Percentiles rank a stretch among this genome's conserved stretches.
Evolutionary conservation across 1,140 invertebrate species (phyloP).

Genomic region (Trachymyrmex cornetzi): DNA sequence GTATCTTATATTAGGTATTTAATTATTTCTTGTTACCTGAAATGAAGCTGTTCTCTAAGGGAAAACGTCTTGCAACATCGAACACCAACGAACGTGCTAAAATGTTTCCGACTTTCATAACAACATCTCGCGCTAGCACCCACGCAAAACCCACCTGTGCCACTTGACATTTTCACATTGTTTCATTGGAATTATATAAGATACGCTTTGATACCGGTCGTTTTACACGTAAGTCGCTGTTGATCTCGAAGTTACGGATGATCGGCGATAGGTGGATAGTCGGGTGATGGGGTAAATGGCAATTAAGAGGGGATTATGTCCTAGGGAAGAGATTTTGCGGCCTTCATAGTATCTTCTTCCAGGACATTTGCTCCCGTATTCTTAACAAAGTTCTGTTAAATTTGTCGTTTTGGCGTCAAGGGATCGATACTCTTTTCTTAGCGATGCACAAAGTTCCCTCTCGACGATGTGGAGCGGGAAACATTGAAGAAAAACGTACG

Average conservation of each 20-base stretch:
- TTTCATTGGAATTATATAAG: neutral
- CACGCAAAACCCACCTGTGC: slow-evolving; percentile 21
- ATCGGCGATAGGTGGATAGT: neutral
- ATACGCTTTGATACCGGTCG: neutral
- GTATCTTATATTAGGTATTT: neutral
- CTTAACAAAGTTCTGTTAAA: slow-evolving; percentile 18
- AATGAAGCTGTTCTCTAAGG: no score
- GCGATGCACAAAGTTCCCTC: slow-evolving; percentile 38
- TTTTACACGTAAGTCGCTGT: neutral
- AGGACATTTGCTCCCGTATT: slow-evolving; percentile 18
- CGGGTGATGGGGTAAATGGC: neutral
- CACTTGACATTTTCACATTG: slow-evolving; percentile 21
- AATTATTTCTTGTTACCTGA: neutral
- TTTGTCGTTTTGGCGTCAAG: slow-evolving; percentile 13
- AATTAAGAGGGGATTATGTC: slow-evolving; percentile 36
- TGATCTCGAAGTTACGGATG: neutral
- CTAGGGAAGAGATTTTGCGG: neutral
- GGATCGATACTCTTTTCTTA: slow-evolving; percentile 46
- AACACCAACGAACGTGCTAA: neutral
- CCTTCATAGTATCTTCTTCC: slow-evolving; percentile 1
- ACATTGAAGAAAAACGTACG: slow-evolving; percentile 23
- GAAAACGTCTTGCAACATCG: neutral
- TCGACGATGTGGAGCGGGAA: neutral
- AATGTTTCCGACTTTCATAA: neutral
- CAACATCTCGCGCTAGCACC: neutral